phyloP scores from a whole-genome alignment of 2,888 invertebrate genomes.

The Eurytoma californica region DNA sequence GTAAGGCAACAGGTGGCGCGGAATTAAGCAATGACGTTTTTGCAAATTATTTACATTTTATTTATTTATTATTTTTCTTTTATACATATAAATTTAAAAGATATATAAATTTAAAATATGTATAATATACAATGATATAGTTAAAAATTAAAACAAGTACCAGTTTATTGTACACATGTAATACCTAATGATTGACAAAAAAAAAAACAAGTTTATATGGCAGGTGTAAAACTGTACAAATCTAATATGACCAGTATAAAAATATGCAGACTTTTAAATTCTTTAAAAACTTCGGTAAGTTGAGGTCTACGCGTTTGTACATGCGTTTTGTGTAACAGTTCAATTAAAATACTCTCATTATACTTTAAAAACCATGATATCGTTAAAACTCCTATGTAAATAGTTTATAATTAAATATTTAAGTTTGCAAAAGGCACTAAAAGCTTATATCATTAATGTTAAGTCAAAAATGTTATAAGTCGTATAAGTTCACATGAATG shows the following conservation, averaged over 20 bases:
- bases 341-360: not conserved
- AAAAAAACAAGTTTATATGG: too few relatives aligned
- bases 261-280: not conserved
- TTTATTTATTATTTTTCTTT: too few relatives aligned
- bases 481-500: not conserved
- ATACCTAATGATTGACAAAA: too few relatives aligned
- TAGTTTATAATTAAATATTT: not conserved
- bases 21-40: too few relatives aligned
- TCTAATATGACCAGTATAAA: constrained; percentile 1
- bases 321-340: not conserved
- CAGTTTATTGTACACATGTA: too few relatives aligned
- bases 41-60: too few relatives aligned
- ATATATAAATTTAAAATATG: too few relatives aligned
- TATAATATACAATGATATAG: too few relatives aligned
- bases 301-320: not conserved
- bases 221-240: too few relatives aligned
- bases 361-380: not conserved
- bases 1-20: too few relatives aligned
- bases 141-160: too few relatives aligned
- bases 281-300: not conserved
- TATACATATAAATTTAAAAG: too few relatives aligned
- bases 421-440: constrained; percentile 23
- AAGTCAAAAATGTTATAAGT: constrained; percentile 20
- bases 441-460: constrained; percentile 7
- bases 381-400: not conserved